Percentiles rank a stretch among this genome's conserved stretches.
These are phyloP conservation scores for Pararge aegeria DNA, from an alignment of 1,140 invertebrate species.

Conservation along the genomic window DNA sequence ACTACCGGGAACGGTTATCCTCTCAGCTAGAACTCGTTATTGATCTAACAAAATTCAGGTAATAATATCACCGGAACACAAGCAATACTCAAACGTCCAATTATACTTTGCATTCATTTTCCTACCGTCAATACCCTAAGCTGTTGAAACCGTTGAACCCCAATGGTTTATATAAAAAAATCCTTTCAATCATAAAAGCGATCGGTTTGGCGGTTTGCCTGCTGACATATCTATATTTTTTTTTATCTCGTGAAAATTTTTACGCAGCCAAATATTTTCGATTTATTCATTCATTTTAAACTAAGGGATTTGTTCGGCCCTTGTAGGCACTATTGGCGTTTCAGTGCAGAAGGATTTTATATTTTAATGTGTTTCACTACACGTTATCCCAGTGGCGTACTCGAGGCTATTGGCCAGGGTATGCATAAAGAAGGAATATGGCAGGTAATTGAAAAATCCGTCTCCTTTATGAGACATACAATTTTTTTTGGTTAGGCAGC, in stretches of 20 bases:
- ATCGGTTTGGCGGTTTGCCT: constrained; percentile 6
- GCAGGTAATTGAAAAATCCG: too few relatives aligned
- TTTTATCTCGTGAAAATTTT: background rate
- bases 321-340: background rate
- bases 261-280: background rate
- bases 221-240: constrained; percentile 4
- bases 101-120: background rate
- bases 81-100: too few relatives aligned
- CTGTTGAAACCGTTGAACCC: background rate
- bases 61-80: too few relatives aligned
- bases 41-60: too few relatives aligned
- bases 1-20: too few relatives aligned
- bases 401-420: too few relatives aligned
- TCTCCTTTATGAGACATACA: too few relatives aligned
- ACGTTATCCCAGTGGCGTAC: too few relatives aligned
- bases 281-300: background rate
- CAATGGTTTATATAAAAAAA: constrained; percentile 1
- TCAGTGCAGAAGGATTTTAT: background rate
- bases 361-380: too few relatives aligned
- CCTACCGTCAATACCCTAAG: background rate
- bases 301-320: background rate
- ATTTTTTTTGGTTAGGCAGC: too few relatives aligned
- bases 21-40: too few relatives aligned
- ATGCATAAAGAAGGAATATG: too few relatives aligned
- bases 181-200: constrained; percentile 5